phyloP scores from a whole-genome alignment of 1,140 invertebrate genomes.

The Drosophila funebris region DNA sequence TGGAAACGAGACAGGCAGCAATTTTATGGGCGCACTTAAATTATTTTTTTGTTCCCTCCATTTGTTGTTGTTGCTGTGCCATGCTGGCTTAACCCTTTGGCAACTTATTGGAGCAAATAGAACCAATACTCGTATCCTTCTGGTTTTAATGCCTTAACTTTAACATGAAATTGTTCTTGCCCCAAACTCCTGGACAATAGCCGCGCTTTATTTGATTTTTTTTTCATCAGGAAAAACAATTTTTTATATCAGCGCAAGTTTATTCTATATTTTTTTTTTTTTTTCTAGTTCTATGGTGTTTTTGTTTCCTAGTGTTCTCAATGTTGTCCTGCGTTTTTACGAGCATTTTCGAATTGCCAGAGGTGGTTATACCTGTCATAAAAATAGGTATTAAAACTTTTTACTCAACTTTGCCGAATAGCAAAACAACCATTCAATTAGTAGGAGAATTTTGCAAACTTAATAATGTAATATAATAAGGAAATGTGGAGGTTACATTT shows the following conservation, averaged over 20 bases:
- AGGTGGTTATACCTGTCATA: background rate
- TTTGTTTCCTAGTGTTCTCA: conserved; percentile 15
- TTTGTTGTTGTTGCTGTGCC: background rate
- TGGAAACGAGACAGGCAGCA: conserved; percentile 66
- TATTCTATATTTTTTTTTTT: conserved; percentile 36
- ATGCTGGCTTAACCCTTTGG: conserved; percentile 57
- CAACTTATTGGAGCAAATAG: conserved; percentile 18
- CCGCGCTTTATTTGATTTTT: conserved; percentile 33
- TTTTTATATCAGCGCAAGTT: conserved; percentile 39
- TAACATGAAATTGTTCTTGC: conserved; percentile 49
- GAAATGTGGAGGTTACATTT: background rate
- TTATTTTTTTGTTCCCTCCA: background rate
- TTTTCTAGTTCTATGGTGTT: conserved; percentile 12
- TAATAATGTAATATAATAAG: background rate
- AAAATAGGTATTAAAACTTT: conserved; percentile 31
- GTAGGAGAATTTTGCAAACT: background rate
- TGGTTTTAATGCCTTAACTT: conserved; percentile 68
- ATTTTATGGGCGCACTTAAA: conserved; percentile 60
- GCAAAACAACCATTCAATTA: conserved; percentile 14
- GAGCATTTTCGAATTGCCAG: conserved; percentile 28
- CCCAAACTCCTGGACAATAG: conserved; percentile 21
- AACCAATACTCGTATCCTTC: background rate
- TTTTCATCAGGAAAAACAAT: conserved; percentile 27
- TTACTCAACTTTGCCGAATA: conserved; percentile 6
- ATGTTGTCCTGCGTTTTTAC: conserved; percentile 42